These are phyloP conservation scores for Hippocampus mohnikei DNA, from an alignment of 2,113 vertebrate genomes.

Conservation along the genomic window DNA sequence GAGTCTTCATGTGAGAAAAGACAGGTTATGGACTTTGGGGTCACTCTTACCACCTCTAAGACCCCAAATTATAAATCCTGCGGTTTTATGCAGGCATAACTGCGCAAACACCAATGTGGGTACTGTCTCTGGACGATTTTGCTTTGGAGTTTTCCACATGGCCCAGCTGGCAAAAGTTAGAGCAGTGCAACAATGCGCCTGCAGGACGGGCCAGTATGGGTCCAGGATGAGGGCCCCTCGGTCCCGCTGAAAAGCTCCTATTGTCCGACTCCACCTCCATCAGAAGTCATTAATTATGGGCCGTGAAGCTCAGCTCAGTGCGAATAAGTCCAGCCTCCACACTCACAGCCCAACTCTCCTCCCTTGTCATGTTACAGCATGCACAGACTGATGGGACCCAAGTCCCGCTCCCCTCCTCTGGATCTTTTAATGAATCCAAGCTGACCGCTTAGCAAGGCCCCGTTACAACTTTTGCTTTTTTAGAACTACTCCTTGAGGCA, in stretches of 20 bases:
- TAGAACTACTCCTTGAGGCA: slow-evolving; percentile 17
- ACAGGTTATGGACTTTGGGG: neutral
- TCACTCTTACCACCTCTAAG: neutral
- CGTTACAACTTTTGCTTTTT: slow-evolving; percentile 30
- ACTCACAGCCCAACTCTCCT: slow-evolving; percentile 1
- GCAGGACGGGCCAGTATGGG: slow-evolving; percentile 75
- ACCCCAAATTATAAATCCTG: neutral
- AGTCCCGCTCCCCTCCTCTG: slow-evolving; percentile 17
- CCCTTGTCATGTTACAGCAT: slow-evolving; percentile 39
- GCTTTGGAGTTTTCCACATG: slow-evolving; percentile 79
- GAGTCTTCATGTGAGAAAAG: neutral
- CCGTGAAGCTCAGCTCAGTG: slow-evolving; percentile 73
- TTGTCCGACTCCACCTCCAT: slow-evolving; percentile 85
- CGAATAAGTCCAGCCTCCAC: slow-evolving; percentile 39
- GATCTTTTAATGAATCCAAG: slow-evolving; percentile 54
- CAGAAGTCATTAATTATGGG: slow-evolving; percentile 97
- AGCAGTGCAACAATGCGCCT: slow-evolving; percentile 86
- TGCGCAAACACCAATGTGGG: neutral
- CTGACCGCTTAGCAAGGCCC: slow-evolving; percentile 31
- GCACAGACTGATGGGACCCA: slow-evolving; percentile 38
- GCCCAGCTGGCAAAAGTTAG: slow-evolving; percentile 93
- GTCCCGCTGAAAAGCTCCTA: slow-evolving; percentile 84
- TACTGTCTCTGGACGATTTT: slow-evolving; percentile 67
- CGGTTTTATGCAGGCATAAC: neutral
- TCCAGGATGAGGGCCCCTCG: slow-evolving; percentile 52